These are phyloP conservation scores for Lamellibrachia columna DNA, from an alignment of 2,888 invertebrate species.

Conservation along the genomic window DNA sequence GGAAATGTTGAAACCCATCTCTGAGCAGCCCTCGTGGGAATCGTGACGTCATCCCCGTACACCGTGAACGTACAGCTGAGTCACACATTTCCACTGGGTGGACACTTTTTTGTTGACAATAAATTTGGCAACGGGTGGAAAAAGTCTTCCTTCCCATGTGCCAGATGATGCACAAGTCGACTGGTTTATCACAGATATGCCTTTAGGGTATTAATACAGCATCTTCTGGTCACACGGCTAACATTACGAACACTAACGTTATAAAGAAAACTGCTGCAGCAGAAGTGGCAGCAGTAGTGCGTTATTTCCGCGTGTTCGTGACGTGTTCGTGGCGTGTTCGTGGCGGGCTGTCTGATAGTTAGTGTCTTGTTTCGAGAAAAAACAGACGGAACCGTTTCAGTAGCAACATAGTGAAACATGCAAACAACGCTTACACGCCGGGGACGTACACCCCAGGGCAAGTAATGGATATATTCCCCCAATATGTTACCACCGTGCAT, in stretches of 20 bases:
- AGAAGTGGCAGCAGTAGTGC: background rate
- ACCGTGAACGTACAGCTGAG: too few relatives aligned
- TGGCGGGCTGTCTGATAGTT: background rate
- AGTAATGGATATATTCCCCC: background rate
- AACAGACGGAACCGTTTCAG: background rate
- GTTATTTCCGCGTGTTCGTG: background rate
- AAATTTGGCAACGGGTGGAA: too few relatives aligned
- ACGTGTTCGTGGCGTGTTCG: background rate
- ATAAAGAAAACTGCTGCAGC: too few relatives aligned
- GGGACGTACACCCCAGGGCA: background rate
- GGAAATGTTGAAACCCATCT: background rate
- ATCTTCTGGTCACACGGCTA: too few relatives aligned
- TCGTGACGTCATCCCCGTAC: background rate
- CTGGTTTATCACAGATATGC: too few relatives aligned
- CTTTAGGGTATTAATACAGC: too few relatives aligned
- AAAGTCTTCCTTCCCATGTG: too few relatives aligned
- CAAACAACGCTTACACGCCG: background rate
- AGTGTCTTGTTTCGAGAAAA: background rate
- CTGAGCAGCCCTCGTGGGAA: background rate
- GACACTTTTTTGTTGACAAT: too few relatives aligned
- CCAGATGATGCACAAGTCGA: too few relatives aligned
- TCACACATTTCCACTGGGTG: too few relatives aligned
- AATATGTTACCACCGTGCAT: background rate
- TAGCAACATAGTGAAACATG: background rate
- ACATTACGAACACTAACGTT: too few relatives aligned